A percentile compares a stretch with the other conserved stretches of the same genome.
phyloP scores from a whole-genome alignment of 2,797 vertebrate genomes.

The Eulemur albifrons region DNA sequence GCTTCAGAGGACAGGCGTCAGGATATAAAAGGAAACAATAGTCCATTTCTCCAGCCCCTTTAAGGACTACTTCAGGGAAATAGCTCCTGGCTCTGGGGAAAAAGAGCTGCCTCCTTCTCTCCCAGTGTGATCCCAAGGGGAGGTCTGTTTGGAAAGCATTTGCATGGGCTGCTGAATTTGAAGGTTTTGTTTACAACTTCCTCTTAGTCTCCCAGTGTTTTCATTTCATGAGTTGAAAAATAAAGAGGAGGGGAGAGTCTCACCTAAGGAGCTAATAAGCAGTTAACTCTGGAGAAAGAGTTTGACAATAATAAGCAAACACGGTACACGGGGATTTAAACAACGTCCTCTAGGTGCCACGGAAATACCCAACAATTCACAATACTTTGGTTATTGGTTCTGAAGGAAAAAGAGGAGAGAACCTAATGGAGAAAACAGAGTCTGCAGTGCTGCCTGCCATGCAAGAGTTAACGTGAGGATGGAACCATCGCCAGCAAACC shows the following conservation, averaged over 20 bases:
- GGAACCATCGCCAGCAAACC: background rate
- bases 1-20: background rate
- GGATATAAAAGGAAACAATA: background rate
- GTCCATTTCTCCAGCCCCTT: background rate
- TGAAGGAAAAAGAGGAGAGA: background rate
- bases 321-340: background rate
- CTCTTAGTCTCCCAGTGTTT: background rate
- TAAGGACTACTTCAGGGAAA: background rate
- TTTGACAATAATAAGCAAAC: background rate
- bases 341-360: background rate
- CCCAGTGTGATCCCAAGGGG: accelerated
- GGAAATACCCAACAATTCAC: background rate
- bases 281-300: background rate
- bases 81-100: background rate
- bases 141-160: background rate
- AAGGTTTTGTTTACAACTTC: conserved; percentile 1
- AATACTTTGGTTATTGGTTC: background rate
- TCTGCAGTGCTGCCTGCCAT: background rate
- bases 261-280: background rate
- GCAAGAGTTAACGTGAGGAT: background rate
- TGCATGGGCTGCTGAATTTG: background rate
- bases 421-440: background rate
- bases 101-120: background rate
- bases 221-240: conserved; percentile 23
- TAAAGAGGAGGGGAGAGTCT: background rate